These are phyloP conservation scores for Sebastes trivittatus DNA, from an alignment of 2,797 vertebrate species.

Conservation along the genomic window DNA sequence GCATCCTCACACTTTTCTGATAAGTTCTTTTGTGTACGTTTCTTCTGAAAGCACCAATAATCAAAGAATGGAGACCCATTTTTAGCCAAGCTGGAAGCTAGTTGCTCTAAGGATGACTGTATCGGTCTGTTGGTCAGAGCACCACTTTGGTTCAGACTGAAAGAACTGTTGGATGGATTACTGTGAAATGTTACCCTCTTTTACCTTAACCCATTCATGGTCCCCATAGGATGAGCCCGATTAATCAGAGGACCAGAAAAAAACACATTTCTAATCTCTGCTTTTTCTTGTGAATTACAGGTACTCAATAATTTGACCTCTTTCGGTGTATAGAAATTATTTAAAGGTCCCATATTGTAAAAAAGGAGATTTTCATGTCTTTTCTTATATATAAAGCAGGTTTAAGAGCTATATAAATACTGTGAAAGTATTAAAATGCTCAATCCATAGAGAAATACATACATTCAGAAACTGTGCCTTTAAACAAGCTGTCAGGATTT, in stretches of 20 bases:
- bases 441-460: too few species aligned
- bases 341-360: too few species aligned
- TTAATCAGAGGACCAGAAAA: not conserved
- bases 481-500: too few species aligned
- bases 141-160: not conserved
- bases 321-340: not conserved
- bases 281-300: not conserved
- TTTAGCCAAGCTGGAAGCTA: not conserved
- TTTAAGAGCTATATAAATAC: too few species aligned
- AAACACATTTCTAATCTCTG: not conserved
- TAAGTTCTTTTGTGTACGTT: accelerated
- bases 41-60: not conserved
- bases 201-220: not conserved
- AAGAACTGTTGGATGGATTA: not conserved
- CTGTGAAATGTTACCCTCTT: too few species aligned
- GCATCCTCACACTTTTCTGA: not conserved
- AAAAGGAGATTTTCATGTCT: too few species aligned
- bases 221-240: not conserved
- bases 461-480: too few species aligned
- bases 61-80: not conserved
- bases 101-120: not conserved
- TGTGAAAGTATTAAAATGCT: too few species aligned
- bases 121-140: not conserved
- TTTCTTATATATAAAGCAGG: too few species aligned
- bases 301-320: not conserved